Evolutionary conservation across 2,797 vertebrate genomes (phyloP).

Genomic region (Paramormyrops hopkinsi): DNA sequence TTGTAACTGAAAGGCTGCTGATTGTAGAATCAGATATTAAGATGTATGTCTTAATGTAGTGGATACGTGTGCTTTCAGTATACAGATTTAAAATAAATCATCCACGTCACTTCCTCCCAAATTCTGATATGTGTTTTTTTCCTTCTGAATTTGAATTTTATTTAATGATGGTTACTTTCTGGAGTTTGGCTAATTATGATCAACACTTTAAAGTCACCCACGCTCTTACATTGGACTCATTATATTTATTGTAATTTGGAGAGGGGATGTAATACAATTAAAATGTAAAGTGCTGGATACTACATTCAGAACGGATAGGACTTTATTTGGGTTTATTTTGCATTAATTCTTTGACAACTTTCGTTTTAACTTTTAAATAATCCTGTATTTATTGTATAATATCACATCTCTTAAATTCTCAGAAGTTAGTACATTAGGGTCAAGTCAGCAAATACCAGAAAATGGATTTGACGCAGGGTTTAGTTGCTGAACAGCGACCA

Average conservation of each 20-base stretch:
- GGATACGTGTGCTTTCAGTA: neutral
- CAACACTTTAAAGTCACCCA: neutral
- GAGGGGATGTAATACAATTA: neutral
- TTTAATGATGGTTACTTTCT: neutral
- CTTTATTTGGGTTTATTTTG: neutral
- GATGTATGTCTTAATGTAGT: neutral
- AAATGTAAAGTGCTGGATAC: neutral
- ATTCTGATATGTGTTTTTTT: neutral
- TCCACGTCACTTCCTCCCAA: neutral
- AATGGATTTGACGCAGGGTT: neutral
- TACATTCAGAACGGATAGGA: neutral
- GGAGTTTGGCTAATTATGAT: neutral
- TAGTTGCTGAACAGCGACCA: neutral
- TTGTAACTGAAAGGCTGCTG: neutral
- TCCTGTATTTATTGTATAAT: neutral
- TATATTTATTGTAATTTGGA: neutral
- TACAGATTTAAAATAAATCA: slow-evolving; percentile 2
- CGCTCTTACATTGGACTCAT: neutral
- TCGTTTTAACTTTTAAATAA: neutral
- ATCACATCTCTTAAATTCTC: neutral
- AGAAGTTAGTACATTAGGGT: neutral
- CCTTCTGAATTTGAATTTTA: neutral
- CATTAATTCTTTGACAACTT: neutral
- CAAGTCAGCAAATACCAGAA: neutral
- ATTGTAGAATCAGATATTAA: neutral